These are phyloP conservation scores for Pemphigus obesinymphae DNA, from an alignment of 1,140 invertebrate species.

Conservation along the genomic window DNA sequence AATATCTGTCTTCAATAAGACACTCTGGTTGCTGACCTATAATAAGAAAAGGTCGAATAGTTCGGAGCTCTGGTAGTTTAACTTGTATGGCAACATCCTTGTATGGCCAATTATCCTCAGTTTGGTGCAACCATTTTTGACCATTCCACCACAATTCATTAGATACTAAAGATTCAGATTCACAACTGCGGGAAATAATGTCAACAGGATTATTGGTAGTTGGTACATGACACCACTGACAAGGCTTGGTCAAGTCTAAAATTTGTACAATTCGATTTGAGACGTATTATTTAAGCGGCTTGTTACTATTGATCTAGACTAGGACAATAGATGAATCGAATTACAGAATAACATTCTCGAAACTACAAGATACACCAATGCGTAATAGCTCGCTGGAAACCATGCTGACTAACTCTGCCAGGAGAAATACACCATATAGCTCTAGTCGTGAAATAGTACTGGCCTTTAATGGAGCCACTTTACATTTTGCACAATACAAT, in stretches of 20 bases:
- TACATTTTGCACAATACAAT: neutral
- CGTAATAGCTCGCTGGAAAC: neutral
- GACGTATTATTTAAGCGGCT: neutral
- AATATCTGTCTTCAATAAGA: no score
- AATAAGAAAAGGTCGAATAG: no score
- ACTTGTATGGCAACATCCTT: no score
- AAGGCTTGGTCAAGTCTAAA: neutral
- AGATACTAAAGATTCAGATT: neutral
- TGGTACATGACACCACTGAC: neutral
- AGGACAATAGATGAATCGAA: neutral
- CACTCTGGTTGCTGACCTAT: no score
- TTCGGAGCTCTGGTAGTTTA: no score
- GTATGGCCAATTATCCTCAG: neutral
- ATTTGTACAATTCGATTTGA: neutral
- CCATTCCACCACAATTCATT: neutral
- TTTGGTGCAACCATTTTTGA: neutral
- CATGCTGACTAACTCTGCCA: neutral
- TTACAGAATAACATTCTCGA: neutral
- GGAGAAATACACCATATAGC: neutral
- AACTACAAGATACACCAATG: neutral
- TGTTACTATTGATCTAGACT: neutral
- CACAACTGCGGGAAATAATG: no score
- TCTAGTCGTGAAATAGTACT: neutral
- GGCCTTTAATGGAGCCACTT: neutral
- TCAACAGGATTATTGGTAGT: neutral